Base-by-base conservation (phyloP, 2,797 vertebrate species). In the Meda fulgida region DNA sequence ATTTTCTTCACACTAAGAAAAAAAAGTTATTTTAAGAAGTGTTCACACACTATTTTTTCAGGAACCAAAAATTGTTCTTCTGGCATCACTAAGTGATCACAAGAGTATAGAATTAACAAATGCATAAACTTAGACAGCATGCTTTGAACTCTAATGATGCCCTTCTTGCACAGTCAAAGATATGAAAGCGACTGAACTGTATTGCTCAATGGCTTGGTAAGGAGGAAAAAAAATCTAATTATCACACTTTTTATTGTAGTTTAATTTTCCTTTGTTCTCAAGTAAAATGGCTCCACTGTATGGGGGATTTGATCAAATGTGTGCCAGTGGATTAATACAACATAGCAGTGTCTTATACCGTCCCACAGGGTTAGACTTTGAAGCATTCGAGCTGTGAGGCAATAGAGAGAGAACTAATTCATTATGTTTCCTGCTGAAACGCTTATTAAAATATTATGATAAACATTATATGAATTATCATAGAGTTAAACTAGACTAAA, bases 381-480 rank as follows among this genome's bases (percentile, higher is more conserved):
- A 82, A 79, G 70, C 23, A 48, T 40, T 48, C 58, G 58, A 23
- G 55, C 76, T 40, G 55, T 34, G 38, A 48, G 34, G 70, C 65
- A n/a, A 31, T 16, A 31, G 63, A 77, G 23, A 63, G 11, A 78
- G 63, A 77, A 38, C 4, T 13, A 19, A 69, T 46, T 43, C 38
- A 38, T 23, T 77, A 67, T 31, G 67, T 66, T 67, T 81, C 78
- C 58, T 73, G 31, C 73, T 72, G 7, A 53, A 63, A 31, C 6
- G 8, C 38, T 83, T 23, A 78, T 48, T 19, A 19, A 53, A 29
- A 67, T n/a, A 21, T 63, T 7, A 84, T 36, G 10, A 84, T 55
- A 34, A 84, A 81, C 5, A 71, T 65, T 23, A 76, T 78, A 51
- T n/a, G 3, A 75, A 87, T 71, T 53, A 78, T 84, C 46, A 78